phyloP scores from a whole-genome alignment of 2,888 invertebrate genomes.

The Stenodema calcarata region DNA sequence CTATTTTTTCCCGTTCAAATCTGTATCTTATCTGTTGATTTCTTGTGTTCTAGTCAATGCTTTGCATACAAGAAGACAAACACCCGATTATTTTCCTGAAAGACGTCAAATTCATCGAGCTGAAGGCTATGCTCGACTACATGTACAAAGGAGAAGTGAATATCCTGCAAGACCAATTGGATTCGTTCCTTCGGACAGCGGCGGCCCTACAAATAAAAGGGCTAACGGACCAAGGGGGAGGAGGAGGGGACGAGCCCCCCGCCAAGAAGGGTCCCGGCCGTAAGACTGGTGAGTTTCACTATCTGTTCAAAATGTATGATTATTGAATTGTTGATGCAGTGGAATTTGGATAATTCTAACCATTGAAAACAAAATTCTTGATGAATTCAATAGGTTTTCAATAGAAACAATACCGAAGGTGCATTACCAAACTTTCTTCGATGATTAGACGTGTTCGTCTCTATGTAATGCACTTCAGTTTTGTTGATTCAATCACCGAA shows the following conservation, averaged over 20 bases:
- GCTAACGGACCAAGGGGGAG: constrained; percentile 56
- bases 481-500: too few species aligned
- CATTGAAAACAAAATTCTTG: too few species aligned
- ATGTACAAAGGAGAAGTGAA: constrained; percentile 94
- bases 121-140: constrained; percentile 91
- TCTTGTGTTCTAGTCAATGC: constrained; percentile 75
- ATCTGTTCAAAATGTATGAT: too few species aligned
- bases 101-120: constrained; percentile 88
- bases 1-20: too few species aligned
- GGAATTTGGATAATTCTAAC: too few species aligned
- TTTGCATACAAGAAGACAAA: constrained; percentile 88
- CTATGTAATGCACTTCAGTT: too few species aligned
- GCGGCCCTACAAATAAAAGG: constrained; percentile 92
- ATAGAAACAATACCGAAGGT: too few species aligned
- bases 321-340: too few species aligned
- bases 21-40: too few species aligned
- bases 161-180: constrained; percentile 89
- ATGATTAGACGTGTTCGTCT: too few species aligned
- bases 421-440: too few species aligned
- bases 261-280: constrained; percentile 52
- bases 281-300: constrained; percentile 33
- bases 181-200: constrained; percentile 85
- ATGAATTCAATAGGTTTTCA: too few species aligned
- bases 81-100: constrained; percentile 91
- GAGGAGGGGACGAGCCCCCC: constrained; percentile 51